These are phyloP conservation scores for Rhingia campestris DNA, from an alignment of 2,888 invertebrate genomes.

Conservation along the genomic window DNA sequence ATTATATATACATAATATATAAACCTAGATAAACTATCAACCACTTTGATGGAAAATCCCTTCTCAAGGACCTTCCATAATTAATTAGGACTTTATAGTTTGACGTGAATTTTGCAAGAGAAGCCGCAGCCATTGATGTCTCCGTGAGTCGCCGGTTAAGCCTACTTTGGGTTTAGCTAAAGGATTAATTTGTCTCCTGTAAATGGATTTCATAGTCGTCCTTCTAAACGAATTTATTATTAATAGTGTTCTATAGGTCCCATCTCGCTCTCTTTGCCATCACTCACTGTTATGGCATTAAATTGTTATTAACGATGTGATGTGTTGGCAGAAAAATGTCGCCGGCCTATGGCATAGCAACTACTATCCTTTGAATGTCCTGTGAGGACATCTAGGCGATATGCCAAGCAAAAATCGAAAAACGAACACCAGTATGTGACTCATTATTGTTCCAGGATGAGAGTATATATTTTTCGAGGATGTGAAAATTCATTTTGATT, in stretches of 20 bases:
- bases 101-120: slow-evolving; percentile 48
- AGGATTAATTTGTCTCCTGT: slow-evolving; percentile 64
- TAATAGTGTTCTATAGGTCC: slow-evolving; percentile 36
- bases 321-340: slow-evolving; percentile 39
- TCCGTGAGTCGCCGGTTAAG: not conserved
- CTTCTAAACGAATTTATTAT: slow-evolving; percentile 66
- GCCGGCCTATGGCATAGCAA: slow-evolving; percentile 37
- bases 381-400: slow-evolving; percentile 7
- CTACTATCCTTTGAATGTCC: slow-evolving; percentile 17
- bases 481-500: slow-evolving; percentile 69
- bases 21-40: slow-evolving; percentile 1
- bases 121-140: slow-evolving; percentile 8
- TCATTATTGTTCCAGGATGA: slow-evolving; percentile 5
- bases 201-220: slow-evolving; percentile 55
- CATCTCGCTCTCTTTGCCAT: not conserved
- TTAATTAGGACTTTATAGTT: slow-evolving; percentile 66
- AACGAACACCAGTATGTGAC: slow-evolving; percentile 3
- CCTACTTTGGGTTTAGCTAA: slow-evolving; percentile 35
- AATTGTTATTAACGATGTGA: slow-evolving; percentile 67
- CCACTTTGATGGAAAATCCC: slow-evolving; percentile 42
- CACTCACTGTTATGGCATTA: slow-evolving; percentile 43
- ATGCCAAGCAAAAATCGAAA: slow-evolving; percentile 37
- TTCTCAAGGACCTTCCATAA: slow-evolving; percentile 63
- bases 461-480: slow-evolving; percentile 36
- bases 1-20: slow-evolving; percentile 6